Conservation (phyloP, 2,113 vertebrate genomes). For the Pterocles burchelli region DNA sequence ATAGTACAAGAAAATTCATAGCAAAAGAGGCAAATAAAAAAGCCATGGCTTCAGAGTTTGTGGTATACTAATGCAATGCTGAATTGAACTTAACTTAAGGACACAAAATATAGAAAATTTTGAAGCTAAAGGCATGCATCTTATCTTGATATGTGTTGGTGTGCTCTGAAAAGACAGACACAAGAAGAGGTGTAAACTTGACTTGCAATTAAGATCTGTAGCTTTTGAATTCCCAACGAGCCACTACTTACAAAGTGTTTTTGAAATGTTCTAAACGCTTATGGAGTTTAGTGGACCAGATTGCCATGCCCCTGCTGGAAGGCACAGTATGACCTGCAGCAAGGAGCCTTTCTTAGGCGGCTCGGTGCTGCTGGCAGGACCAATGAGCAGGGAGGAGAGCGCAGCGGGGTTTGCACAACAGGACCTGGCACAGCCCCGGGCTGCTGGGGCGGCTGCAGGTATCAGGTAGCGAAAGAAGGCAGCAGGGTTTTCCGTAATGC, state of each 20-base stretch:
- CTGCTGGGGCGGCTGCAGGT: slow-evolving; percentile 73
- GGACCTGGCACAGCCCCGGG: slow-evolving; percentile 64
- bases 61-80: neutral
- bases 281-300: neutral
- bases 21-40: neutral
- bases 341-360: neutral
- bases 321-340: neutral
- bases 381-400: slow-evolving; percentile 73
- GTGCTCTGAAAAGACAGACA: neutral
- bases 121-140: neutral
- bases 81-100: neutral
- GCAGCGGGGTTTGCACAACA: slow-evolving; percentile 71
- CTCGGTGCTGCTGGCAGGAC: slow-evolving; percentile 43
- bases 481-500: neutral
- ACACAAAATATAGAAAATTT: neutral
- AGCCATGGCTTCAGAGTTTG: neutral
- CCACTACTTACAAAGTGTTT: neutral
- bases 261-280: neutral
- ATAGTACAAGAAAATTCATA: neutral
- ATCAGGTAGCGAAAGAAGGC: slow-evolving; percentile 74
- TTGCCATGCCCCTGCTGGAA: neutral
- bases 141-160: neutral
- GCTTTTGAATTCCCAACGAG: neutral
- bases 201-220: no score
- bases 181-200: neutral